Conservation (phyloP, 2,113 vertebrate genomes). For the Notarius lentiginosus region DNA sequence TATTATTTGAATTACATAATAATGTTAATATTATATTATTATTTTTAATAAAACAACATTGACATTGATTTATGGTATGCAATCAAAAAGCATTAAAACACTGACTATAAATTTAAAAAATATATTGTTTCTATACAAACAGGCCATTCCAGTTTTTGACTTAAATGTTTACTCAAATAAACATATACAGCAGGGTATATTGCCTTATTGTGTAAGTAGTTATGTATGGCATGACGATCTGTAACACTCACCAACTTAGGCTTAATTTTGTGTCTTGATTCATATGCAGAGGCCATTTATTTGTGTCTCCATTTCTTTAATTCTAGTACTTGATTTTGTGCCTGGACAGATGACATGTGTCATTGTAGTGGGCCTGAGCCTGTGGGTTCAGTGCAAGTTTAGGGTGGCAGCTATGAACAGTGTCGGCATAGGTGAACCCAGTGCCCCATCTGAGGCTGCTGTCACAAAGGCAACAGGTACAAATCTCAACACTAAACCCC, state of each 20-base stretch:
- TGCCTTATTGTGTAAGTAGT: not conserved
- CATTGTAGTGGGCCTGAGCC: constrained; percentile 69
- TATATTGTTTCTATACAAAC: too few species aligned
- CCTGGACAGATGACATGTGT: constrained; percentile 74
- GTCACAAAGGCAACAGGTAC: constrained; percentile 74
- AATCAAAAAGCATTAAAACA: too few species aligned
- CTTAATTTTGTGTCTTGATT: not conserved
- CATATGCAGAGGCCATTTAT: not conserved
- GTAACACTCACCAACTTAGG: not conserved
- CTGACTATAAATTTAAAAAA: too few species aligned
- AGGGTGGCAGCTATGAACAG: constrained; percentile 74
- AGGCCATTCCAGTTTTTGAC: too few species aligned
- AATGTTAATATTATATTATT: too few species aligned
- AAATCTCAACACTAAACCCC: not conserved
- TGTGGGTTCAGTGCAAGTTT: constrained; percentile 77
- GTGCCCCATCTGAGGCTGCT: constrained; percentile 66
- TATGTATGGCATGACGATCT: not conserved
- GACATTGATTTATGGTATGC: too few species aligned
- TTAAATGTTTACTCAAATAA: too few species aligned
- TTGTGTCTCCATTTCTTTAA: constrained; percentile 58
- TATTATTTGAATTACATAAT: too few species aligned
- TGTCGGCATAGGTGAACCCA: constrained; percentile 75
- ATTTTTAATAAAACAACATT: too few species aligned
- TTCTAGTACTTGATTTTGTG: constrained; percentile 77
- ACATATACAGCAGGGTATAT: too few species aligned